Base-by-base conservation (phyloP, 2,113 vertebrate species). In the Athene noctua region DNA sequence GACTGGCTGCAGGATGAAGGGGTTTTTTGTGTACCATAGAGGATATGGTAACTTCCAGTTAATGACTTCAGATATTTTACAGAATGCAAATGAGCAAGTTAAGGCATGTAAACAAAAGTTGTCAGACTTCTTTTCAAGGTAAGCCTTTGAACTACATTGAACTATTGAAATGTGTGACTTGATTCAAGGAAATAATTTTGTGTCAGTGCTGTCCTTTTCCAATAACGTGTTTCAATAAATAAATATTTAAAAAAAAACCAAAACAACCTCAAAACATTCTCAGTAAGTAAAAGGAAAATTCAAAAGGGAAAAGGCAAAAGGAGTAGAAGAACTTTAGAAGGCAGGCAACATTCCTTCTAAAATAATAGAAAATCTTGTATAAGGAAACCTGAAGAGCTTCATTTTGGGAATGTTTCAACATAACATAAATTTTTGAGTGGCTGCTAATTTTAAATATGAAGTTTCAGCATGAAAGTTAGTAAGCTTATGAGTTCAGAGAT, bases 81-180 rank as follows among this genome's bases (percentile, higher is more conserved):
- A 30, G 92, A 71, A 91, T 5, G 13, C 77, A 92, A 92, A 95
- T 90, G 80, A 89, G 58, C 66, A 80, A 70, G 80, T 91, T 85
- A 81, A 85, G 62, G 70, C 91, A 54, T 22, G 86, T 86, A 87
- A 95, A 80, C 58, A 91, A 34, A 95, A 92, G 68, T 83, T 66
- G 68, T 20, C 16, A 55, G 68, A 11, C 66, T 94, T 85, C n/a
- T 94, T 87, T 91, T 52, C 27, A 27, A 72, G 61, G 38, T 52
- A 65, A 52, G 10, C 1, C 0, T 93, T 54, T 71, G 72, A 72
- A 68, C 59, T 61, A 11, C 5, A 4, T 46, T 40, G 40, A 40
- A 27, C 15, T 81, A 44, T 26, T 89, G 51, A 85, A 85, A 63
- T 34, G 27, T 58, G 36, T 79, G 68, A 54, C 36, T 91, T 79